Base-by-base conservation (phyloP, 1,140 invertebrate genomes). In the Callitettix versicolor region DNA sequence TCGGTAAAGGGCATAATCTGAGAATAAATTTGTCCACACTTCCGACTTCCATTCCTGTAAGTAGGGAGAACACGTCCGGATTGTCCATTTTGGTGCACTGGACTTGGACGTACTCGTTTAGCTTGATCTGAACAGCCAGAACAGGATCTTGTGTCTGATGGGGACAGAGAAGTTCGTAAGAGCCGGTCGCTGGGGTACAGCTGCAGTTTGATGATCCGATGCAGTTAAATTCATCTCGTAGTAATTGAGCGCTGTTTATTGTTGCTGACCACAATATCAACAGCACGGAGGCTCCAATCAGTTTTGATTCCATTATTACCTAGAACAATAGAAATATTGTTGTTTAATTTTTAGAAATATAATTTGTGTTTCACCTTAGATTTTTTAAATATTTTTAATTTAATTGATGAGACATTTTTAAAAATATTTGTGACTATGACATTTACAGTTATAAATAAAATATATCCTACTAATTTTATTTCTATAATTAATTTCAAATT, bases 1-100 rank as follows among this genome's bases (percentile, higher is more conserved):
- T 53, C 1, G 68, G 66, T 1, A 72, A 57, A 12, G 55, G 48
- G 40, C 71, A 73, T 26, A 53, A 55, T 12, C 21, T 36, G 24
- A 69, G 63, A 0, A 26, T 30, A 1, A 67, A 21, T 0, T 26
- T 41, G 1, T 65, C 48, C 1, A 62, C 51, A 0, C 53, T 7
- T 0, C 57, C 36, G 3, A 60, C 9, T 1, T 41, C 24, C 0
- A 46, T 6, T 12, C 59, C 26, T 5, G 58, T 12, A 3, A 53
- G 48, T 2, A 60, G 1, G 14, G 55, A 24, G 44, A 65, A 68
- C 15, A 62, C 41, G 2, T 41, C 17, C 64, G 58, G 41, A 3
- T 51, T 49, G 9, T 30, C 26, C 26, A 30, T 4, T 6, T 59
- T 58, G 12, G 6, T 11, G 46, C 66, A 68, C 20, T 46, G 42